Evolutionary conservation across 2,888 invertebrate species (phyloP), one percentile per base, ranked within the genome.

Genomic region (Cerastis leucographa): DNA sequence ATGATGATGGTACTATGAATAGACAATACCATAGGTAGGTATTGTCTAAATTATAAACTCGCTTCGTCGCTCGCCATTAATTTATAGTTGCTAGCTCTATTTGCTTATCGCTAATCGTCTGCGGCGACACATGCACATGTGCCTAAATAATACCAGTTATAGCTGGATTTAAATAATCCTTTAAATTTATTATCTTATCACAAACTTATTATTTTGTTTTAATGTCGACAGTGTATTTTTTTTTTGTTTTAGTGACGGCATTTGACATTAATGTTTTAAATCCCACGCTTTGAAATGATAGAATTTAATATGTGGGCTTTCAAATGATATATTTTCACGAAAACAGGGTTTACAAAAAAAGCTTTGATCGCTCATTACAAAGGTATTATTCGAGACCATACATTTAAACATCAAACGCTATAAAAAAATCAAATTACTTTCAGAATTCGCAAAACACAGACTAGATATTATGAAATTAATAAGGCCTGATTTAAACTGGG

Each of bases 381-480:
- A n/a, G 29, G 42, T 74, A 46, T 56, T 11, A 46, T 49, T 51
- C 8, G 7, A 62, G 19, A n/a, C 17, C 67, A 54, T 22, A 35
- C 29, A 42, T 22, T 25, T 22, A n/a, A 56, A 61, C 35, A 19
- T 35, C 11, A 76, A 51, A 46, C 22, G 5, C 8, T n/a, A 29
- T 49, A 22, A n/a, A 71, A 49, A 40, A 35, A 7, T 14, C 19
- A 46, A 12, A 29, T 51, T n/a, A 40, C 22, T 61, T 71, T 78
- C 35, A 64, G 14, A 66, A 17, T 54, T 49, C 54, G 22, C 42
- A 73, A 73, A 83, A 78, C 64, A 78, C 61, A 46, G 44, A 64
- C 19, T 61, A 46, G 49, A 69, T 69, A 62, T 29, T 69, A 67
- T 29, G 35, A 70, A 73, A 79, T 71, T 49, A 80, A 65, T 64